Evolutionary conservation across 2,113 vertebrate species (phyloP), one percentile per base, ranked within the genome.

Genomic region (Campylorhamphus procurvoides): DNA sequence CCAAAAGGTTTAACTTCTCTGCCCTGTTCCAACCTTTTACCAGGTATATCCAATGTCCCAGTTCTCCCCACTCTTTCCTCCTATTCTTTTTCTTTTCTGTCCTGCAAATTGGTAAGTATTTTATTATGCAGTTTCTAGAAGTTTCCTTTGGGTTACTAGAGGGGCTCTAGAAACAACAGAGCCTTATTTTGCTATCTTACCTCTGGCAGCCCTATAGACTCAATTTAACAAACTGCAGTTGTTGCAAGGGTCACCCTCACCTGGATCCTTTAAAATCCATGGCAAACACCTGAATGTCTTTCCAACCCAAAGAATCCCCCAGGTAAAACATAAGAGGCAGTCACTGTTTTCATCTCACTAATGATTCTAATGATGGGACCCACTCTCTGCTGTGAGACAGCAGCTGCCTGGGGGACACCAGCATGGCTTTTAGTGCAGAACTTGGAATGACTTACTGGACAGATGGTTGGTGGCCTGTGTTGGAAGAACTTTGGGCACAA

Each of bases 401-500:
- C 14, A 66, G 27, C 50, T 77, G 31, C 55, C 69, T 50, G 19
- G 74, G 27, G n/a, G 49, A 76, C 52, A 53, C 4, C 1, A 3
- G 56, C 27, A 63, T 7, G 25, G 42, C 56, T 77, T 63, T 56
- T 64, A 77, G 5, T 64, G 42, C 44, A 77, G 35, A 63, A 71
- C 56, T 71, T 50, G 55, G 72, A 84, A 62, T 39, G 1, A 98
- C 98, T 98, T 98, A 99, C 99, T 99, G 53, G 99, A 98, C 76
- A 99, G 98, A 82, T 98, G 98, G 93, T 64, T 99, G 64, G 98
- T 93, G 47, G 97, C 89, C 87, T 97, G 97, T 20, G 98, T 58
- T 56, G 98, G 97, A 63, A 98, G 96, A 76, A 97, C 97, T 98
- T 99, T 99, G 96, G 99, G 98, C 81, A 98, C 94, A 17, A 98